phyloP scores from a whole-genome alignment of 1,140 invertebrate species.

The Drosophila asahinai region DNA sequence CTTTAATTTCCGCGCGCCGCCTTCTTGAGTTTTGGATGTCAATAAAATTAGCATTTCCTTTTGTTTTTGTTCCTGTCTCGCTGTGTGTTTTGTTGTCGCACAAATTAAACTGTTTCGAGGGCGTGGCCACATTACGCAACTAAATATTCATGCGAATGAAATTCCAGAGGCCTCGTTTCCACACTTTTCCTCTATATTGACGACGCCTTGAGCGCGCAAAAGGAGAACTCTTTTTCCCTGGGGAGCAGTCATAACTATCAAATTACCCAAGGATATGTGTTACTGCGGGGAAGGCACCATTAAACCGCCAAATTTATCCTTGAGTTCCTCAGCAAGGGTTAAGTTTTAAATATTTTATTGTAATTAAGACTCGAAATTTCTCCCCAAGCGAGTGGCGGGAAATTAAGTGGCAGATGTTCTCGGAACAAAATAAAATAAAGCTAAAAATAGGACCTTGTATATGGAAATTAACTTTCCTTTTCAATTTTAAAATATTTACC shows the following conservation, averaged over 20 bases:
- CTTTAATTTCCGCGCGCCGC: conserved; percentile 71
- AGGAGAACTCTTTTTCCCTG: background rate
- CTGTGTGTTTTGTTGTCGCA: conserved; percentile 66
- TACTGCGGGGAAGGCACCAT: conserved; percentile 29
- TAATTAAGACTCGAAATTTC: conserved; percentile 72
- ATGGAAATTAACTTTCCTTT: too few species aligned
- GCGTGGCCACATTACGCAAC: conserved; percentile 70
- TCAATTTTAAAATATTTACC: background rate
- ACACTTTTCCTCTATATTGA: conserved; percentile 27
- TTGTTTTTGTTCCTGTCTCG: conserved; percentile 52
- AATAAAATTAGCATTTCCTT: conserved; percentile 82
- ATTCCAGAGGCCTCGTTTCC: conserved; percentile 22
- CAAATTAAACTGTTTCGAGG: conserved; percentile 69
- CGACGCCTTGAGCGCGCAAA: conserved; percentile 11
- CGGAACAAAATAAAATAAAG: background rate
- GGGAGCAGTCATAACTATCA: conserved; percentile 67
- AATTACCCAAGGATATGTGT: conserved; percentile 73
- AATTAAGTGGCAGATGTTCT: conserved; percentile 44
- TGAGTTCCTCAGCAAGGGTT: background rate
- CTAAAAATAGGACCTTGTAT: background rate
- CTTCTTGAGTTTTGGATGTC: conserved; percentile 65
- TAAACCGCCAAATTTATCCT: conserved; percentile 37
- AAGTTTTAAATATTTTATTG: conserved; percentile 76
- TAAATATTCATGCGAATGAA: conserved; percentile 78
- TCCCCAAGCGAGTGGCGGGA: conserved; percentile 50